These are phyloP conservation scores for Coptodon rendalli DNA, from an alignment of 2,113 vertebrate genomes.

Conservation along the genomic window DNA sequence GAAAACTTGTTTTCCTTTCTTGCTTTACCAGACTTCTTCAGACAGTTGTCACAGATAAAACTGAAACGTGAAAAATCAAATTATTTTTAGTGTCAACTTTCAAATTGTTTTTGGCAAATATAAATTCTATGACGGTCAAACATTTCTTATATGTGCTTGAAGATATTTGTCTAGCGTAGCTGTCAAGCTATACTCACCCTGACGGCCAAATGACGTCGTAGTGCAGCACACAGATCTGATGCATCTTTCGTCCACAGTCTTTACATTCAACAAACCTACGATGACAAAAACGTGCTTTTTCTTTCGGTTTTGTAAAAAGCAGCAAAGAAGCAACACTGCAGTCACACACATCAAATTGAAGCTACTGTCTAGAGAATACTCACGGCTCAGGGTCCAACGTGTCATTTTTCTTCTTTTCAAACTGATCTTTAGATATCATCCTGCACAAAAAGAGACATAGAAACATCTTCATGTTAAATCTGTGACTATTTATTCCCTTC, in stretches of 20 bases:
- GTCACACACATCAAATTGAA: background rate
- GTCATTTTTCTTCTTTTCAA: slow-evolving; percentile 99
- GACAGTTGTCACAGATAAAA: slow-evolving; percentile 96
- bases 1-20: slow-evolving; percentile 98
- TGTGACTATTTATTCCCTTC: background rate
- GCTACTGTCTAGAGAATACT: slow-evolving; percentile 62
- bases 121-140: background rate
- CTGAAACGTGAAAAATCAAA: slow-evolving; percentile 57
- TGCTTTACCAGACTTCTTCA: slow-evolving; percentile 91
- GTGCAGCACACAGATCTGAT: slow-evolving; percentile 98
- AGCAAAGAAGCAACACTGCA: background rate
- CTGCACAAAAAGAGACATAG: slow-evolving; percentile 18
- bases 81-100: background rate
- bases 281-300: background rate
- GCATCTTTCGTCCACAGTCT: slow-evolving; percentile 98
- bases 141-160: background rate
- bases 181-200: slow-evolving; percentile 74
- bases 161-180: background rate
- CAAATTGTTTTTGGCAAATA: background rate
- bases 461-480: background rate
- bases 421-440: slow-evolving; percentile 98
- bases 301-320: background rate
- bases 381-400: slow-evolving; percentile 95
- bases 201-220: slow-evolving; percentile 97
- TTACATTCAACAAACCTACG: slow-evolving; percentile 97